Evolutionary conservation across 2,113 vertebrate genomes (phyloP), one percentile per base, ranked within the genome.

Genomic region (Bubo blakistoni): DNA sequence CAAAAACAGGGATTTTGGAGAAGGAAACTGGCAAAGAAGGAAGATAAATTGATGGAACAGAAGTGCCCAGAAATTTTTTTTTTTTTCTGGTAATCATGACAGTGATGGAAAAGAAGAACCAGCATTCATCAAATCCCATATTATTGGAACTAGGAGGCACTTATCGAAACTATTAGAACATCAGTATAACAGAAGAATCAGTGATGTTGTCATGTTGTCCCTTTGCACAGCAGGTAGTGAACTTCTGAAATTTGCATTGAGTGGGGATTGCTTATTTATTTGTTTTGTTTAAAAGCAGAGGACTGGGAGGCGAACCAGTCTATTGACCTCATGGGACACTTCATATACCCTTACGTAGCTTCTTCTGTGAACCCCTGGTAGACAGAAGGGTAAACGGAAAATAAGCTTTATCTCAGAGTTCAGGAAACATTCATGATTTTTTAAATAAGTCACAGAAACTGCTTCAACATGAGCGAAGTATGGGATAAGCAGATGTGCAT

Each of bases 361-460:
- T 11, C 47, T 73, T 78, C 47, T 71, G 30, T 54, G 57, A 90
- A 86, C 22, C 70, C 51, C 65, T 54, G 38, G 11, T 62, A 87
- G 22, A 44, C 27, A 88, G 47, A 61, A 49, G 69, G 16, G 30
- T 65, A 65, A 77, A 80, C 34, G 32, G 26, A 88, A 94, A 86
- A 86, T 30, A 49, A 78, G 51, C 18, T 47, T 81, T 58, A 83
- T 27, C 46, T 81, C 40, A 57, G 54, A 77, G 25, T 74, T 78
- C 18, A 86, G 84, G 22, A 89, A 86, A 54, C 29, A 49, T 10
- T 67, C 3, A 66, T 52, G 24, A 73, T 65, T 74, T 83, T 91
- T 81, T 16, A 77, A 92, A 73, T 17, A 92, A 26, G 16, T 81
- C 81, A 70, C 24, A 91, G 69, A 81, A 92, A 52, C 38, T 80